Evolutionary conservation across 2,888 invertebrate species (phyloP), one percentile per base, ranked within the genome.

Genomic region (Acrobasis consociella): DNA sequence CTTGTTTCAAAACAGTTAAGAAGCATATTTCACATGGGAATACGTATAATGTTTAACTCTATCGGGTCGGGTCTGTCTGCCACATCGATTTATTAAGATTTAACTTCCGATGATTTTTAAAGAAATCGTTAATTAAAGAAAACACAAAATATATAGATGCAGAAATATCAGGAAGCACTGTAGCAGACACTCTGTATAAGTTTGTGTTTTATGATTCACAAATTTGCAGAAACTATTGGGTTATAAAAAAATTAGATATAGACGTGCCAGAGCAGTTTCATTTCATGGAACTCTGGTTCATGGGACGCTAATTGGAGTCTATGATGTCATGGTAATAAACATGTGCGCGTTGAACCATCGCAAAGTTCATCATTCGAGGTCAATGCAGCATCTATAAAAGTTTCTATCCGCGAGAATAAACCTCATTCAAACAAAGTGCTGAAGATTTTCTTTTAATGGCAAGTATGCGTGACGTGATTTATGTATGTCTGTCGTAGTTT

Each of bases 251-350:
- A n/a, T n/a, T 13, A 13, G n/a, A 46, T n/a, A 42, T 42, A 46
- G n/a, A 7, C 46, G 46, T 46, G n/a, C 13, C 46, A 52, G 31
- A 31, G 50, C 50, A 9, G 16, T 60, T 60, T 51, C 38, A 51
- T 60, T 60, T 51, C 38, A 51, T 39, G 60, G 39, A 58, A 60
- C 22, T 60, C 17, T 51, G 60, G 66, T 62, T 66, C 65, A 69
- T 63, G 72, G 72, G 68, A 68, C 73, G 72, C 76, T 78, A 80
- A 82, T 78, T 60, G 60, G 22, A 42, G 60, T 73, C 70, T 75
- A 72, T 83, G 84, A 82, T 82, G 80, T 85, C 85, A 86, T 78
- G 80, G 75, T 70, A 74, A 76, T 82, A 16, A 55, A 49, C 85
- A 82, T 78, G 76, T 82, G 83, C 76, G 75, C 73, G 75, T 61